These are phyloP conservation scores for Gonatopus flavifemur DNA, from an alignment of 1,140 invertebrate genomes.

Conservation along the genomic window DNA sequence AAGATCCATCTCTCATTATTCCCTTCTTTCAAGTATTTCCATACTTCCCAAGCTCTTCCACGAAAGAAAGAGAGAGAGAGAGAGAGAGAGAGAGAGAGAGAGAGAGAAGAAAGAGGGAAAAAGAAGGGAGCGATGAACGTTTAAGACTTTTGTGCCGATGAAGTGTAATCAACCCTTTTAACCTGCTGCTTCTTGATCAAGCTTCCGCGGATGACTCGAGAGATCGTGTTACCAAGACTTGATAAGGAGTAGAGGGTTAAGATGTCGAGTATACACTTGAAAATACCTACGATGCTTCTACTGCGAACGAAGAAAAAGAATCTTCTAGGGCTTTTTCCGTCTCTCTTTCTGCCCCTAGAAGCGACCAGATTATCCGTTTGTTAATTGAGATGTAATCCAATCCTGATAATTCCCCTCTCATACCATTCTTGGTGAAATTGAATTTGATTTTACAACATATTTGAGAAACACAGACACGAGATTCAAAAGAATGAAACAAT, in stretches of 20 bases:
- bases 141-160: conserved; percentile 12
- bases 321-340: conserved; percentile 2
- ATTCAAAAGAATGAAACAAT: no score
- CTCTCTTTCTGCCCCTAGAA: background rate
- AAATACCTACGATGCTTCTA: conserved; percentile 28
- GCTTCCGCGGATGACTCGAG: conserved; percentile 20
- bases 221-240: conserved; percentile 34
- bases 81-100: conserved; percentile 1
- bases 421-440: no score
- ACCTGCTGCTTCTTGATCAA: conserved; percentile 32
- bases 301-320: conserved; percentile 2
- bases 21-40: no score
- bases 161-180: conserved; percentile 44
- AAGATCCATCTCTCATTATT: no score
- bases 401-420: no score
- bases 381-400: no score
- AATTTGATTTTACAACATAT: no score
- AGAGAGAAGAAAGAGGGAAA: background rate
- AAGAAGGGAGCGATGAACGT: background rate
- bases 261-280: conserved; percentile 38
- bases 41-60: no score
- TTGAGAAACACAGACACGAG: no score
- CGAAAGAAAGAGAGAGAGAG: no score
- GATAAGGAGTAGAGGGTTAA: conserved; percentile 26
- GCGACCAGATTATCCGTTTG: no score